Percentiles rank a stretch among this genome's conserved stretches.
These are phyloP conservation scores for Aphidius colemani DNA, from an alignment of 2,888 invertebrate species.

Conservation along the genomic window DNA sequence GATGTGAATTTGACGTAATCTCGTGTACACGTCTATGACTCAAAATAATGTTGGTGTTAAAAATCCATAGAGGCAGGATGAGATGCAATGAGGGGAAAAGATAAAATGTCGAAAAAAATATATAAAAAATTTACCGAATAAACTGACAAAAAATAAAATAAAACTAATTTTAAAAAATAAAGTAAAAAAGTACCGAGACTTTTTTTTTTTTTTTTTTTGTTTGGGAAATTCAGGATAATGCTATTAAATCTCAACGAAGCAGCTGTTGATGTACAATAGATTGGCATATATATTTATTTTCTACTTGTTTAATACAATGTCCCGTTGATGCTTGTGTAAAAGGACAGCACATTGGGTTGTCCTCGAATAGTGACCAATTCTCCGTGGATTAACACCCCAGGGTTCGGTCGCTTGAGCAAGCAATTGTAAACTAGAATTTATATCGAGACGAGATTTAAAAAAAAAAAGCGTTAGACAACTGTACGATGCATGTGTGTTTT, in stretches of 20 bases:
- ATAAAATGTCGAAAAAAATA: conserved; percentile 17
- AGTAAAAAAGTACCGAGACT: not conserved
- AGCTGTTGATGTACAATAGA: conserved; percentile 23
- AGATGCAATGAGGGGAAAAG: conserved; percentile 27
- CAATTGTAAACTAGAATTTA: conserved; percentile 30
- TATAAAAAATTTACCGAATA: conserved; percentile 13
- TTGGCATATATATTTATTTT: conserved; percentile 14
- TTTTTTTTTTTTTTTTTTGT: not conserved
- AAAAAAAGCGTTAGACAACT: conserved; percentile 2
- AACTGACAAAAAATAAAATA: not conserved
- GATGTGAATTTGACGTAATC: conserved; percentile 32
- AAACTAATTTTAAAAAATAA: not conserved
- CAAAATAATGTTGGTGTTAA: conserved; percentile 26
- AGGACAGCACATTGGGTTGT: conserved; percentile 4
- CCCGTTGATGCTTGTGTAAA: conserved; percentile 1
- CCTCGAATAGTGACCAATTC: conserved; percentile 23
- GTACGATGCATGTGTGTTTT: too few relatives aligned
- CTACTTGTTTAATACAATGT: too few relatives aligned
- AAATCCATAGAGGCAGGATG: conserved; percentile 28
- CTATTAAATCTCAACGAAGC: conserved; percentile 26
- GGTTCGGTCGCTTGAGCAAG: conserved; percentile 1
- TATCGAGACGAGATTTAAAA: conserved; percentile 32
- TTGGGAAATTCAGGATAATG: conserved; percentile 25
- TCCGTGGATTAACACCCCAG: conserved; percentile 24
- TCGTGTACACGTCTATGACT: conserved; percentile 30